Conservation (phyloP, 1,140 invertebrate species). For the Trialeurodes vaporariorum region DNA sequence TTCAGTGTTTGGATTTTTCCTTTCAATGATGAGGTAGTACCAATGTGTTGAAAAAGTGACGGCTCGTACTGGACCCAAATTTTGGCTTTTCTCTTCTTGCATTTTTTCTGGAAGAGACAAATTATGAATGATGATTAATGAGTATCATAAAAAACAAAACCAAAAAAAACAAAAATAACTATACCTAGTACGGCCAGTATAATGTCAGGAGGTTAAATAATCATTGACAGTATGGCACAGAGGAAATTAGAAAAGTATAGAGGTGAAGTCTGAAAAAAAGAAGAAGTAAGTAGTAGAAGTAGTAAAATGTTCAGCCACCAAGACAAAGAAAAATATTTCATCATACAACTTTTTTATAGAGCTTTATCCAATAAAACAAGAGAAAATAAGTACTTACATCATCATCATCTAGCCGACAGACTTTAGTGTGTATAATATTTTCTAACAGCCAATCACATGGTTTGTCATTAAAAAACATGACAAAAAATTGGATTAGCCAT, state of each 20-base stretch:
- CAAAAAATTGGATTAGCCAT: slow-evolving; percentile 81
- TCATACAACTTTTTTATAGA: not conserved
- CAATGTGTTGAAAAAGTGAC: slow-evolving; percentile 92
- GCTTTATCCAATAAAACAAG: no score
- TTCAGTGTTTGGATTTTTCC: slow-evolving; percentile 96
- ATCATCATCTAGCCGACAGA: slow-evolving; percentile 77
- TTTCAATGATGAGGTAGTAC: slow-evolving; percentile 85
- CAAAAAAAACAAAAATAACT: no score
- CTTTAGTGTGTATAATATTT: slow-evolving; percentile 79
- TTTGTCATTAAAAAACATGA: slow-evolving; percentile 92
- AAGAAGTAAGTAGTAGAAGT: not conserved
- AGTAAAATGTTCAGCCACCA: not conserved
- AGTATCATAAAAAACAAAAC: no score
- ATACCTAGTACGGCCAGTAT: no score
- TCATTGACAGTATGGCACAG: no score
- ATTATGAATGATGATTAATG: no score
- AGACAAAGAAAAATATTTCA: not conserved
- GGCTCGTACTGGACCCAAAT: slow-evolving; percentile 83
- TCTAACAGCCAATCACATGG: slow-evolving; percentile 95
- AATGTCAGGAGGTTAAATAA: no score
- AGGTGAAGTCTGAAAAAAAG: slow-evolving; percentile 3
- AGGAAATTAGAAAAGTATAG: not conserved
- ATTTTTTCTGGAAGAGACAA: slow-evolving; percentile 62
- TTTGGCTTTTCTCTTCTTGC: slow-evolving; percentile 62
- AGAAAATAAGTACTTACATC: slow-evolving; percentile 42